Percentiles rank a stretch among this genome's conserved stretches.
Conservation (phyloP, 2,797 vertebrate genomes). For the Netta rufina region DNA sequence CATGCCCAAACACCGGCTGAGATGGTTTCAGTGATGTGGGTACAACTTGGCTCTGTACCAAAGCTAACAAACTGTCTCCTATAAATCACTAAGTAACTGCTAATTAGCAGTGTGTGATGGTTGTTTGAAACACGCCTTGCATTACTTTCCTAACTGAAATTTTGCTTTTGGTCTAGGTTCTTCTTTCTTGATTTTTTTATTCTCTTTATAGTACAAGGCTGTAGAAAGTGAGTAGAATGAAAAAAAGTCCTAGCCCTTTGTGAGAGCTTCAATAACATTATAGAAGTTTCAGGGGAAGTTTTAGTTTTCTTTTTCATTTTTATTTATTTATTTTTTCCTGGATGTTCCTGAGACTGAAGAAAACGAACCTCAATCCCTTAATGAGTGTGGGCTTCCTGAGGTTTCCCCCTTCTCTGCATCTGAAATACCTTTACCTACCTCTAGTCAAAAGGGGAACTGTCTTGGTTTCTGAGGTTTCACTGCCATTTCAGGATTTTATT, state of each 20-base stretch:
- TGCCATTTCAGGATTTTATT: conserved; percentile 60
- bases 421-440: conserved; percentile 55
- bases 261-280: conserved; percentile 27
- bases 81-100: conserved; percentile 24
- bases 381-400: conserved; percentile 47
- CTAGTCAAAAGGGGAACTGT: conserved; percentile 52
- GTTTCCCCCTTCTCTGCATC: conserved; percentile 33
- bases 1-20: neutral
- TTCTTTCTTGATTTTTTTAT: neutral
- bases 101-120: neutral
- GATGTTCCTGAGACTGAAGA: conserved; percentile 43
- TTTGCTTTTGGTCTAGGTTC: neutral
- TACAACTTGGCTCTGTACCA: neutral
- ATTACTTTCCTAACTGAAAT: neutral
- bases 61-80: neutral
- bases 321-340: conserved; percentile 65
- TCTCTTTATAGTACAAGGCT: neutral
- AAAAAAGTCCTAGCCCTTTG: neutral
- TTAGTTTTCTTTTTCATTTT: conserved; percentile 61
- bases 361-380: conserved; percentile 59
- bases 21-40: conserved; percentile 14
- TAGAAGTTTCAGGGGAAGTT: conserved; percentile 37
- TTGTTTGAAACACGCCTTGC: neutral
- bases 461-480: conserved; percentile 58
- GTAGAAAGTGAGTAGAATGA: neutral